phyloP scores from a whole-genome alignment of 2,888 invertebrate genomes.

The Drosophila conformis region DNA sequence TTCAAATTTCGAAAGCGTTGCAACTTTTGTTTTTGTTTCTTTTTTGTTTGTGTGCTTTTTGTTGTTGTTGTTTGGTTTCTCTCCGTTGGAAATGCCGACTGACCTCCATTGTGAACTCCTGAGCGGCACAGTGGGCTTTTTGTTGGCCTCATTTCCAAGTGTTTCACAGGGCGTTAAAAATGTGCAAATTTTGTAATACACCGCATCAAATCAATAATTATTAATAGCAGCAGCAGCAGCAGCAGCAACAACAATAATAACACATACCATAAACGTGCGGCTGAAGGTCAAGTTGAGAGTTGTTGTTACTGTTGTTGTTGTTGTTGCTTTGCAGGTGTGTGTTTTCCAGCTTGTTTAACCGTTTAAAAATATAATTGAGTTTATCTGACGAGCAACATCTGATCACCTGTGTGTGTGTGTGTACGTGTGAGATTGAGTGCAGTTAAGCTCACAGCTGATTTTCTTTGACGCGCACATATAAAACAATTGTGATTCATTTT shows the following conservation, averaged over 20 bases:
- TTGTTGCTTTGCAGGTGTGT: constrained; percentile 27
- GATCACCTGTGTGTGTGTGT: neutral
- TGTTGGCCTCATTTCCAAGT: constrained; percentile 36
- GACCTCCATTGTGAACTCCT: constrained; percentile 26
- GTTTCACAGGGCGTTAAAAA: constrained; percentile 40
- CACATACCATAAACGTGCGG: constrained; percentile 26
- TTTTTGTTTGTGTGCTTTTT: neutral
- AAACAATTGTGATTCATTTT: neutral
- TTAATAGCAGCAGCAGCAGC: constrained; percentile 1
- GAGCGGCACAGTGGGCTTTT: constrained; percentile 20
- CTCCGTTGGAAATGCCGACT: constrained; percentile 1
- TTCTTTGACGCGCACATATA: neutral
- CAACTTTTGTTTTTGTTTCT: constrained; percentile 4
- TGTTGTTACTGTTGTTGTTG: constrained; percentile 3
- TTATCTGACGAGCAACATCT: constrained; percentile 38
- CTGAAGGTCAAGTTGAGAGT: constrained; percentile 58
- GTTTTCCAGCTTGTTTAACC: constrained; percentile 38
- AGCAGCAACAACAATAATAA: constrained; percentile 2
- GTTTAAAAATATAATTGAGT: constrained; percentile 56
- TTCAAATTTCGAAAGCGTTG: constrained; percentile 57
- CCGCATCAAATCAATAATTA: constrained; percentile 49
- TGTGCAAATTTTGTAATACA: constrained; percentile 42
- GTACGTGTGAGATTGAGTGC: constrained; percentile 1
- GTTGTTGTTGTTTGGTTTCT: neutral
- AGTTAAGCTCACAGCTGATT: neutral